Evolutionary conservation across 2,888 invertebrate genomes (phyloP).

Genomic region (Volucella inanis): DNA sequence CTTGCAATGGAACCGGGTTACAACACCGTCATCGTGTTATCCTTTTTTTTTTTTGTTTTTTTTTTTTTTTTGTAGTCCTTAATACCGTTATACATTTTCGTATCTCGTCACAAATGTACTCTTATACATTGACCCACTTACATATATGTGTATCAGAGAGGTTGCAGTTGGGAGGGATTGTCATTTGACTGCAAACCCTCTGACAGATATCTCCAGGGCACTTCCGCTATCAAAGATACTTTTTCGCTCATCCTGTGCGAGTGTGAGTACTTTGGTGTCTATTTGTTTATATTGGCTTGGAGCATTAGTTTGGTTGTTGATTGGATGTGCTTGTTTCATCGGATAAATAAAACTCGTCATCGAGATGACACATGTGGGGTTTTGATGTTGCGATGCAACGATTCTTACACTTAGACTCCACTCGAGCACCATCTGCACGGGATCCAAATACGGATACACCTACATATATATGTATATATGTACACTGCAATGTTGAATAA

Average conservation of each 20-base stretch:
- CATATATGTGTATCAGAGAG: too few species aligned
- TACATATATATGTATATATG: neutral
- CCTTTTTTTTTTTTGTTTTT: too few species aligned
- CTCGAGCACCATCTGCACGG: neutral
- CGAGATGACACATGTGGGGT: slow-evolving; percentile 67
- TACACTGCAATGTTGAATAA: slow-evolving; percentile 20
- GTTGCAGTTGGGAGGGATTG: too few species aligned
- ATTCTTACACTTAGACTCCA: neutral
- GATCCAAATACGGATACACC: too few species aligned
- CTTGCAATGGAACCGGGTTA: slow-evolving; percentile 3
- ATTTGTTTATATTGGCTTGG: slow-evolving; percentile 40
- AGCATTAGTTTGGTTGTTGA: slow-evolving; percentile 69
- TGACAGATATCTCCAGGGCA: slow-evolving; percentile 24
- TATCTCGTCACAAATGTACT: slow-evolving; percentile 37
- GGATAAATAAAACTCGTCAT: slow-evolving; percentile 71
- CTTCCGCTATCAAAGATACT: slow-evolving; percentile 13
- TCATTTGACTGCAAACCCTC: slow-evolving; percentile 18
- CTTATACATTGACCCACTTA: slow-evolving; percentile 40
- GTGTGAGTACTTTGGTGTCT: neutral
- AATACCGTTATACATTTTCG: neutral
- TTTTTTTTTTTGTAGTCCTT: neutral
- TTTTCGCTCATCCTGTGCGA: neutral
- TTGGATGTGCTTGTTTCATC: slow-evolving; percentile 61
- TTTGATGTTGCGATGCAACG: slow-evolving; percentile 46
- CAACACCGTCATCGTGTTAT: slow-evolving; percentile 1